These are phyloP conservation scores for Nycticorax nycticorax DNA, from an alignment of 2,113 vertebrate species.

Conservation along the genomic window DNA sequence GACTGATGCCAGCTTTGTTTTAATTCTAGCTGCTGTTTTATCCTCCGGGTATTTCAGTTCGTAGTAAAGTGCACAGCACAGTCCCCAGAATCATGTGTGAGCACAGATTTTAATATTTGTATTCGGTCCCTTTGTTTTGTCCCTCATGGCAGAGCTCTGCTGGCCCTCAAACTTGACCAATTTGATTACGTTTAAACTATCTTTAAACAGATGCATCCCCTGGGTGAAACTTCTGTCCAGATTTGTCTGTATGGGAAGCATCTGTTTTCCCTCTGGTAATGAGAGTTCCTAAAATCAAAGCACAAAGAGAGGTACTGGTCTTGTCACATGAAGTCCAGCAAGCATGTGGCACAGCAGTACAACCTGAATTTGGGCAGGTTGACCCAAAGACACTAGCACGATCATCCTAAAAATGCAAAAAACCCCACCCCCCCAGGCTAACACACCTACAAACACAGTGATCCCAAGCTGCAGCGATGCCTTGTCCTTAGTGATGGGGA, in stretches of 20 bases:
- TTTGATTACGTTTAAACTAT: constrained; percentile 60
- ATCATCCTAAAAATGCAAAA: neutral
- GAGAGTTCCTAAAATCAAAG: constrained; percentile 46
- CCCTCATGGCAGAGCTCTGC: constrained; percentile 24
- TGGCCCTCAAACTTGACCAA: constrained; percentile 36
- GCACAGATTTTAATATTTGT: neutral
- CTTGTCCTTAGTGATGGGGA: neutral
- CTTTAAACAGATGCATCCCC: constrained; percentile 50
- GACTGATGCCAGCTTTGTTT: constrained; percentile 46
- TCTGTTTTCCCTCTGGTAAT: constrained; percentile 60
- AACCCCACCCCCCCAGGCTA: neutral
- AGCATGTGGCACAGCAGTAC: neutral
- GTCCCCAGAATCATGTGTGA: neutral
- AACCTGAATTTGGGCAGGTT: neutral
- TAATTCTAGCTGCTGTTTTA: constrained; percentile 59
- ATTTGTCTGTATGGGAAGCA: constrained; percentile 65
- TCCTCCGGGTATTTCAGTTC: constrained; percentile 16
- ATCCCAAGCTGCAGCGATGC: neutral
- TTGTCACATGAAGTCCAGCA: neutral
- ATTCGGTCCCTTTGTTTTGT: neutral
- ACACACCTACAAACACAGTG: neutral
- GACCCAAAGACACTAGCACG: neutral
- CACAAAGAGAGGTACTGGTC: neutral
- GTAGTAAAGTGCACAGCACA: neutral
- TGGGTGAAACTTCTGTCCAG: constrained; percentile 53